Base-by-base conservation (phyloP, 2,888 invertebrate genomes). In the Morpho achilles region DNA sequence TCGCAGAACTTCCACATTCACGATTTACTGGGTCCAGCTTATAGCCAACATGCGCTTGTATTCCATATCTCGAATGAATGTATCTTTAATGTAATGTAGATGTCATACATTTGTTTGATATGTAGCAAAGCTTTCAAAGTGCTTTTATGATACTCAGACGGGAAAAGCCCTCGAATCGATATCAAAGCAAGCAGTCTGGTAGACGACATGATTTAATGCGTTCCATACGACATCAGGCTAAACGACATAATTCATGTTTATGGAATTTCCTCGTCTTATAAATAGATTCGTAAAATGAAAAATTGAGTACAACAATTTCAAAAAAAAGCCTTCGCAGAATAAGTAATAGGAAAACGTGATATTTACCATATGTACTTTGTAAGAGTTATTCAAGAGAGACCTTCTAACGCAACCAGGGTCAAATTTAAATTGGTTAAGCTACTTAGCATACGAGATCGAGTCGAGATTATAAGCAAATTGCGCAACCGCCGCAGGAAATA, bases 381-480 rank as follows among this genome's bases (percentile, higher is more conserved):
- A 22, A 43, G 7, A 42, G 9, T 44, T 10, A 44, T 10, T 39
- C 9, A n/a, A 7, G 23, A 7, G 23, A 51, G 51, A 44, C 43
- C 51, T 51, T 43, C 42, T n/a, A 52, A 32, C 58, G 55, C 54
- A 55, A 51, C 47, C 55, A 51, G 45, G 59, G 54, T 55, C 51
- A 51, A 32, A 42, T 51, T 7, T 39, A 45, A 45, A 52, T 52
- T n/a, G 40, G 40, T 16, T 41, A 10, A 16, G 16, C 16, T 16
- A 10, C 50, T 50, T 50, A 50, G 59, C 50, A 45, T 50, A 60
- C 39, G 32, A 52, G 43, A 50, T 56, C 23, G 32, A 53, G 53
- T 55, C 51, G 55, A 51, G 51, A 59, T 56, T 60, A 39, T 56
- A 53, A 49, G 46, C 41, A 32, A 60, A 50, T 60, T 56, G 49